phyloP scores from a whole-genome alignment of 1,140 invertebrate species.

The Hydropsyche tenuis region DNA sequence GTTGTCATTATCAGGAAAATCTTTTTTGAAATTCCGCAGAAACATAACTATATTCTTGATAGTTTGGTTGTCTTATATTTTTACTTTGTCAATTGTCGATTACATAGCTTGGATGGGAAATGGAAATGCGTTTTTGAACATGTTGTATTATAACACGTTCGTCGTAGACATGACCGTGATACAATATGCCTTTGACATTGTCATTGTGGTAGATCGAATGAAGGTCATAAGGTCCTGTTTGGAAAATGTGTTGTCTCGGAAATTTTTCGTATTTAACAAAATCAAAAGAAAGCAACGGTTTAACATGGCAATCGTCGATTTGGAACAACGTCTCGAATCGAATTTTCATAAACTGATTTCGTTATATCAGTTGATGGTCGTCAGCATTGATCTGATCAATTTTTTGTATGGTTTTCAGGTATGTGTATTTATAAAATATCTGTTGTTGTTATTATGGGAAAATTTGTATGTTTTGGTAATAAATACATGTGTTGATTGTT shows the following conservation, averaged over 20 bases:
- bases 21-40: background rate
- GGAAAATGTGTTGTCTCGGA: too few species aligned
- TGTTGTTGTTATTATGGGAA: too few species aligned
- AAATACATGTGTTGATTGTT: too few species aligned
- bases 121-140: constrained; percentile 9
- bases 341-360: background rate
- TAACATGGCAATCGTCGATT: too few species aligned
- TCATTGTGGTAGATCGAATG: background rate
- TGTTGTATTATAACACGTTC: background rate
- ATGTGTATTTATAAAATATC: too few species aligned
- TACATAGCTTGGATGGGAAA: constrained; percentile 2
- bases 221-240: background rate
- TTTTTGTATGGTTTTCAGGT: constrained; percentile 3
- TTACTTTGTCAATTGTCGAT: background rate
- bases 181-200: background rate
- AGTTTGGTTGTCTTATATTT: background rate
- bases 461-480: too few species aligned
- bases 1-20: background rate
- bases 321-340: too few species aligned
- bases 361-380: background rate
- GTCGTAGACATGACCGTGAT: constrained; percentile 3
- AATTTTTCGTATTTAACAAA: too few species aligned
- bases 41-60: background rate
- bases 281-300: too few species aligned
- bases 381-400: background rate